These are phyloP conservation scores for Norana najaformis DNA, from an alignment of 2,888 invertebrate genomes.

Conservation along the genomic window DNA sequence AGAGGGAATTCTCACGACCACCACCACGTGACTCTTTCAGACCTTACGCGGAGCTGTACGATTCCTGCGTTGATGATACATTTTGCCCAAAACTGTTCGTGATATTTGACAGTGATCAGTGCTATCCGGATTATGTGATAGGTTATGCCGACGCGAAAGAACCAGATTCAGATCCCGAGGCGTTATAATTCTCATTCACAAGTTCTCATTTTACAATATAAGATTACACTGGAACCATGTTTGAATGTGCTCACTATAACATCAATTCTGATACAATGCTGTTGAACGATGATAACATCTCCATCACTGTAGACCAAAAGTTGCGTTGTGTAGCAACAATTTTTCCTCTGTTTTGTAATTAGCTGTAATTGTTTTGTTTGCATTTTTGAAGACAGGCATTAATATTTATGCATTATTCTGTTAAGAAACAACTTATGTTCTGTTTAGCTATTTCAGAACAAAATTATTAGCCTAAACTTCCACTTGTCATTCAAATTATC, in stretches of 20 bases:
- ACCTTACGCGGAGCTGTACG: conserved; percentile 53
- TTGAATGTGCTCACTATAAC: neutral
- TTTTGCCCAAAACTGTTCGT: conserved; percentile 48
- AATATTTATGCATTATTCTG: neutral
- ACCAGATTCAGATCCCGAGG: neutral
- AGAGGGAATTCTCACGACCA: conserved; percentile 42
- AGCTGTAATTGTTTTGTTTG: neutral
- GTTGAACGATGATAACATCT: neutral
- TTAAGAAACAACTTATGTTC: neutral
- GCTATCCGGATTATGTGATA: conserved; percentile 51
- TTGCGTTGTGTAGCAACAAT: neutral
- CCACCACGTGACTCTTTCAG: conserved; percentile 48
- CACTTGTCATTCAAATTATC: neutral
- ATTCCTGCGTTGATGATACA: conserved; percentile 50
- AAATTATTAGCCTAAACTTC: no score
- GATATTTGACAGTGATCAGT: conserved; percentile 49
- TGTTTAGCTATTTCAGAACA: neutral
- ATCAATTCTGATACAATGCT: neutral
- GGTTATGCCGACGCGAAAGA: conserved; percentile 25
- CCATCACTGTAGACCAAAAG: neutral
- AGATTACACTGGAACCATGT: neutral
- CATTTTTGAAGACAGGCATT: neutral
- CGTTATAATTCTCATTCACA: neutral
- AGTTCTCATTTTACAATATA: neutral
- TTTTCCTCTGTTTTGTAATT: neutral